Evolutionary conservation across 2,113 vertebrate species (phyloP).

Genomic region (Pseudorasbora parva): DNA sequence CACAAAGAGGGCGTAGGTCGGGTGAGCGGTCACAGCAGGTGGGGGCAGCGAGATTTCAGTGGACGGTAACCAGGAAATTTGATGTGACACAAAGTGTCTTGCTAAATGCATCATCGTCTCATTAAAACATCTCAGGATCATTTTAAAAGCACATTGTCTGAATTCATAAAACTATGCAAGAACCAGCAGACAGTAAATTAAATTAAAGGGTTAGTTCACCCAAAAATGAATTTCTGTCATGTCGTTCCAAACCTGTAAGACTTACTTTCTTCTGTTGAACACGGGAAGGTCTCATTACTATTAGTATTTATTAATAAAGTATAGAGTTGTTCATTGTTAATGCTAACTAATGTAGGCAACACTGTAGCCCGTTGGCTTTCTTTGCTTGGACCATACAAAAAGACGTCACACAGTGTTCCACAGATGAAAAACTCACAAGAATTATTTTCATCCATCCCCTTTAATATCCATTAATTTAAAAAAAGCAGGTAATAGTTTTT

Average conservation of each 20-base stretch:
- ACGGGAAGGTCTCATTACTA: neutral
- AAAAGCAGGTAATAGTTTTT: neutral
- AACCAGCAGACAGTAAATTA: neutral
- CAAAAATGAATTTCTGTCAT: neutral
- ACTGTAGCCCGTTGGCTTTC: neutral
- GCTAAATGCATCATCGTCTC: slow-evolving; percentile 27
- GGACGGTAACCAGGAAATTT: slow-evolving; percentile 33
- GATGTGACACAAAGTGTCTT: slow-evolving; percentile 39
- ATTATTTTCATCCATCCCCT: neutral
- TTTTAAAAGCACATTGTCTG: slow-evolving; percentile 4
- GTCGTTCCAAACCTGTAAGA: neutral
- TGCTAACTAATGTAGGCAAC: neutral
- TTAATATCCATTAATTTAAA: neutral
- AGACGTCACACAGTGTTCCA: neutral
- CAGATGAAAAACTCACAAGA: neutral
- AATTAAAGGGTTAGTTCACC: neutral
- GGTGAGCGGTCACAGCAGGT: neutral
- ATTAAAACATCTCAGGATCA: neutral
- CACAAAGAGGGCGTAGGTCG: slow-evolving; percentile 29
- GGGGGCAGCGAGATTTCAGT: neutral
- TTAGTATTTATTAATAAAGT: too few species aligned
- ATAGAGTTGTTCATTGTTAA: too few species aligned
- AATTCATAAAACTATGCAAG: neutral
- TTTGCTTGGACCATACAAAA: neutral
- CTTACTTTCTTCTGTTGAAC: neutral